Evolutionary conservation across 2,113 vertebrate genomes (phyloP).

Genomic region (Bos taurus): ARS-UCD2.0 NC_037329.1:128179001-128179500

Average conservation of each 20-base stretch:
- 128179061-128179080: neutral
- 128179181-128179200: neutral
- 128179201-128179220: neutral
- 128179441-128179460: neutral
- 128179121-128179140: neutral
- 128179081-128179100: neutral
- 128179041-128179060: neutral
- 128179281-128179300: neutral
- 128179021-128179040: neutral
- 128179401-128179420: neutral
- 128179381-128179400: neutral
- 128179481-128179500: constrained; percentile 5
- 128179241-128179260: neutral
- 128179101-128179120: neutral
- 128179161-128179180: neutral
- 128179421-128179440: neutral
- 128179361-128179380: neutral
- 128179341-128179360: neutral
- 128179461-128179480: neutral
- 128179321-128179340: neutral
- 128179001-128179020: neutral
- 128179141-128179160: neutral
- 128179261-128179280: neutral
- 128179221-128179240: neutral
- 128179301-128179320: neutral